Percentiles rank a stretch among this genome's conserved stretches.
phyloP scores from a whole-genome alignment of 2,888 invertebrate species.

The Ptychoptera albimana region DNA sequence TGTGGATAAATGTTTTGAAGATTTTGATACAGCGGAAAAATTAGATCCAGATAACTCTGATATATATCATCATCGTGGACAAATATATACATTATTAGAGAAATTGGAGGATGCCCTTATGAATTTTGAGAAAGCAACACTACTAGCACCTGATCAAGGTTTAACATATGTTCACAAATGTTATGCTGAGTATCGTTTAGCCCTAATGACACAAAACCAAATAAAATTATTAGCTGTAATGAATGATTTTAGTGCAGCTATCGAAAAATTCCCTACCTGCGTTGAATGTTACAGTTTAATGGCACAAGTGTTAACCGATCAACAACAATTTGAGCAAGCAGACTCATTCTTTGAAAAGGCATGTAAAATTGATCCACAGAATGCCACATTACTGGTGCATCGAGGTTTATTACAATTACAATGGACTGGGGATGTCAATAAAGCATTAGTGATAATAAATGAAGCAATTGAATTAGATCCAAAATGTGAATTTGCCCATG shows the following conservation, averaged over 20 bases:
- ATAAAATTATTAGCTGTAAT: conserved; percentile 47
- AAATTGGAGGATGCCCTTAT: conserved; percentile 61
- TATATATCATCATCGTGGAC: conserved; percentile 83
- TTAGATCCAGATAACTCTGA: conserved; percentile 71
- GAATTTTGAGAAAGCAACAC: conserved; percentile 71
- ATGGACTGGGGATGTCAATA: conserved; percentile 68
- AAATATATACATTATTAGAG: conserved; percentile 71
- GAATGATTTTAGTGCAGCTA: conserved; percentile 55
- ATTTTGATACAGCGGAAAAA: conserved; percentile 61
- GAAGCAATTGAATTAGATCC: conserved; percentile 76
- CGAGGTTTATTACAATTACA: conserved; percentile 69
- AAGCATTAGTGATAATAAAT: conserved; percentile 59
- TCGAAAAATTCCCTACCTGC: conserved; percentile 67
- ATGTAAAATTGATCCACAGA: conserved; percentile 62
- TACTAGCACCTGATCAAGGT: conserved; percentile 67
- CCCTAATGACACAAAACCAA: conserved; percentile 42
- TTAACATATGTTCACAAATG: conserved; percentile 82
- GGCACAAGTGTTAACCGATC: conserved; percentile 81
- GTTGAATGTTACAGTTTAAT: conserved; percentile 76
- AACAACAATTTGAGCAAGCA: conserved; percentile 67
- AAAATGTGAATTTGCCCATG: conserved; percentile 88
- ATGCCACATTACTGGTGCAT: conserved; percentile 77
- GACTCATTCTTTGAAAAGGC: conserved; percentile 70
- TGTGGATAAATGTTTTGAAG: conserved; percentile 54
- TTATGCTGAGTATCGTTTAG: conserved; percentile 70